phyloP scores from a whole-genome alignment of 2,113 vertebrate genomes.

The Pterophyllum scalare region DNA sequence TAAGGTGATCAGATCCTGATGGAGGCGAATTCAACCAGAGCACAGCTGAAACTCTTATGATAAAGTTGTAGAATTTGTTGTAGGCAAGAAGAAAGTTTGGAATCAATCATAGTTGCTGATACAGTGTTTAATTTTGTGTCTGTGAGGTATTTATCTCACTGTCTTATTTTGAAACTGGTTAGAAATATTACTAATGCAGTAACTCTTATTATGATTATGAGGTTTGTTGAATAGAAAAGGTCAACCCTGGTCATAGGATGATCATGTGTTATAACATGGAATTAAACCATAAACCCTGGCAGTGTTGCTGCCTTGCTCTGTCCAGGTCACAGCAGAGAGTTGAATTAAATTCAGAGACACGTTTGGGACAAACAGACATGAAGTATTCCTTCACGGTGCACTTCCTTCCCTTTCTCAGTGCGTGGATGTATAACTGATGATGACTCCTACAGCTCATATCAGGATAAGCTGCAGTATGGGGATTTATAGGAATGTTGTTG shows the following conservation, averaged over 20 bases:
- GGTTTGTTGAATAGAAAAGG: neutral
- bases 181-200: neutral
- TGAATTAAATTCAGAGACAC: neutral
- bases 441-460: neutral
- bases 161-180: neutral
- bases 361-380: neutral
- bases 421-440: conserved; percentile 49
- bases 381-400: neutral
- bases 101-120: too few species aligned
- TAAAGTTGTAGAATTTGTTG: too few species aligned
- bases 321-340: neutral
- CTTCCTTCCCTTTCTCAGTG: conserved; percentile 8
- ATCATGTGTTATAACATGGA: neutral
- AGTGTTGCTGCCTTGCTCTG: neutral
- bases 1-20: too few species aligned
- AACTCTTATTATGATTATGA: neutral
- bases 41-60: too few species aligned
- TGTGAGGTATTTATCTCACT: too few species aligned
- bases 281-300: neutral
- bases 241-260: neutral
- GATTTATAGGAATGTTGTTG: neutral
- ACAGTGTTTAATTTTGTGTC: too few species aligned
- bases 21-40: too few species aligned
- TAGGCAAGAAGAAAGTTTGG: too few species aligned
- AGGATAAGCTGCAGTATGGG: neutral